A percentile compares a stretch with the other conserved stretches of the same genome.
phyloP scores from a whole-genome alignment of 2,888 invertebrate species.

The Drosophila phalerata region DNA sequence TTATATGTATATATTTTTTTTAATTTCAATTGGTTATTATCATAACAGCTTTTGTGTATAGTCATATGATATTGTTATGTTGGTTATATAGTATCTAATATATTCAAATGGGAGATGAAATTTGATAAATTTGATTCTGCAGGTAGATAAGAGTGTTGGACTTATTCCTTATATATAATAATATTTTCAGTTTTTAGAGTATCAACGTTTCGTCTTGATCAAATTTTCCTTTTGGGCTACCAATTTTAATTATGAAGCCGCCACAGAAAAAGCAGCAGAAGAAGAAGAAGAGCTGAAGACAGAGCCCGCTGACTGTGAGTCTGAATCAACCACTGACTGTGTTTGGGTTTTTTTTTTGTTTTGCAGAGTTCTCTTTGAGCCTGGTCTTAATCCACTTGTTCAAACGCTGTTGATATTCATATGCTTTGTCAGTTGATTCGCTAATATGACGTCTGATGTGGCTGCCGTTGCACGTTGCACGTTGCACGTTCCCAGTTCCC shows the following conservation, averaged over 20 bases:
- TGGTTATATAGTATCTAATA: not conserved
- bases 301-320: constrained; percentile 20
- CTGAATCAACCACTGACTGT: constrained; percentile 9
- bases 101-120: too few relatives aligned
- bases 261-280: constrained; percentile 15
- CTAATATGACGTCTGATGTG: constrained; percentile 81
- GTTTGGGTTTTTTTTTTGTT: not conserved
- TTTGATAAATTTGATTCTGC: too few relatives aligned
- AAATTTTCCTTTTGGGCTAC: not conserved
- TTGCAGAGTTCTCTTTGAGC: constrained; percentile 21
- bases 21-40: too few relatives aligned
- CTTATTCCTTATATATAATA: not conserved
- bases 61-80: too few relatives aligned
- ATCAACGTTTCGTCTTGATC: not conserved
- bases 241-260: constrained; percentile 73
- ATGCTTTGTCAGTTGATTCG: constrained; percentile 82
- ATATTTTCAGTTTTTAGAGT: not conserved
- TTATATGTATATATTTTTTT: too few relatives aligned
- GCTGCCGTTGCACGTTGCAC: constrained; percentile 44
- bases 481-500: constrained; percentile 12
- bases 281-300: constrained; percentile 14
- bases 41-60: too few relatives aligned
- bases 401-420: constrained; percentile 81
- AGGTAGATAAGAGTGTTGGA: not conserved
- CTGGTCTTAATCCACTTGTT: constrained; percentile 76